Evolutionary conservation across 2,797 vertebrate species (phyloP), one percentile per base, ranked within the genome.

Genomic region (Aeoliscus strigatus): DNA sequence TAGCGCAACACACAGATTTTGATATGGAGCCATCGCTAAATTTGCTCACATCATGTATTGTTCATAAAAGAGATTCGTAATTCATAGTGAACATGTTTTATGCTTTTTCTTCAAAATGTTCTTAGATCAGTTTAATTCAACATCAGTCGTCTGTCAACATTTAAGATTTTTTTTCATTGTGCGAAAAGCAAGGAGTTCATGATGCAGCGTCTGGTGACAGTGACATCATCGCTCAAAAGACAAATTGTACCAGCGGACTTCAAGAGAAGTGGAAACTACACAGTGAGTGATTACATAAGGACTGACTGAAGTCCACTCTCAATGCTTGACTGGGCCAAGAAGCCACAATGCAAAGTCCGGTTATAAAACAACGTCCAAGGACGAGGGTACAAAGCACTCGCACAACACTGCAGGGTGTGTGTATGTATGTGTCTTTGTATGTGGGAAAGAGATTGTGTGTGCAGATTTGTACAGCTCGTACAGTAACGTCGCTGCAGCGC

Each of bases 301-400:
- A 21, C 18, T 21, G 39, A 44, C 66, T 48, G 32, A 77, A 70
- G 81, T 81, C 66, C 75, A 75, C 41, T 66, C 36, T 66, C 46
- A 51, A 27, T 29, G 54, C 55, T 56, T 1, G 10, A 42, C 27
- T 17, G 56, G 47, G 35, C 52, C 52, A 52, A 65, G 65, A 65
- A 40, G 56, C 48, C 42, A 48, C 38, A 39, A 68, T 50, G 59
- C 54, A 64, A 50, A 60, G 61, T 52, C 64, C 75, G 55, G 67
- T 86, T 73, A 81, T 6, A 80, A 75, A 84, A 83, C 66, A 56
- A 43, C 34, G 63, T 66, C 51, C 64, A 71, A 64, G 61, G 60
- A 75, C 65, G 51, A 55, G 32, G 49, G 36, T 49, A 27, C 51
- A 45, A 57, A 71, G 65, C 43, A 17, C 50, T 51, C 37, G 15